Conservation (phyloP, 2,888 invertebrate species). For the Tinea trinotella region DNA sequence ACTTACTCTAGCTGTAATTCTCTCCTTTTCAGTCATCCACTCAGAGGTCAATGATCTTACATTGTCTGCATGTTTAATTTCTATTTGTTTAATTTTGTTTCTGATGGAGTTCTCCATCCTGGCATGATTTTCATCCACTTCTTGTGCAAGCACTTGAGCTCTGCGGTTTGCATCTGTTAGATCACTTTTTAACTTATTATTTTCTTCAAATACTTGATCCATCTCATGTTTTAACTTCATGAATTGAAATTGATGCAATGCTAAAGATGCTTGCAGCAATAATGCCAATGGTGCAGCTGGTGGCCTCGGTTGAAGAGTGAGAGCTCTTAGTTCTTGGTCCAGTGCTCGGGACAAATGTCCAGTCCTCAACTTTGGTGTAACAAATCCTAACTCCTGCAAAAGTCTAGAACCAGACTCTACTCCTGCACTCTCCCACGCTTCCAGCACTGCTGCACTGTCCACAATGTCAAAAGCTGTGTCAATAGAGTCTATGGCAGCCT, state of each 20-base stretch:
- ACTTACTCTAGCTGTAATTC: constrained; percentile 71
- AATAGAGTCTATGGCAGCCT: neutral
- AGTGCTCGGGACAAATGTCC: constrained; percentile 76
- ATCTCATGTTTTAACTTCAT: constrained; percentile 70
- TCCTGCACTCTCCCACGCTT: constrained; percentile 82
- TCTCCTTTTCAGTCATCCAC: constrained; percentile 81
- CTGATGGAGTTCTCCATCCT: constrained; percentile 84
- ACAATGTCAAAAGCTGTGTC: neutral
- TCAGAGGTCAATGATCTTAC: constrained; percentile 80
- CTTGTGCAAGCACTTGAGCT: constrained; percentile 86
- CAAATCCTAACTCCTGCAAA: constrained; percentile 78
- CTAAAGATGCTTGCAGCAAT: constrained; percentile 75
- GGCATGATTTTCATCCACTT: constrained; percentile 92
- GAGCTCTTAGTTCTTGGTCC: constrained; percentile 74
- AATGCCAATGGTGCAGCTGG: constrained; percentile 33
- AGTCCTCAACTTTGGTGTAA: constrained; percentile 69
- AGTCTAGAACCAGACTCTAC: constrained; percentile 76
- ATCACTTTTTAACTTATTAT: constrained; percentile 85
- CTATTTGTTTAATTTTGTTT: constrained; percentile 78
- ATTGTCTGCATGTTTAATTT: constrained; percentile 83
- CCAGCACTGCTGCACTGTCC: constrained; percentile 52
- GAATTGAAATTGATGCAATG: constrained; percentile 78
- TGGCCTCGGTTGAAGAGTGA: constrained; percentile 26
- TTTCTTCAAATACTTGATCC: constrained; percentile 81
- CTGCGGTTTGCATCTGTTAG: constrained; percentile 87